phyloP scores from a whole-genome alignment of 2,797 vertebrate genomes.

The Molossus molossus region DNA sequence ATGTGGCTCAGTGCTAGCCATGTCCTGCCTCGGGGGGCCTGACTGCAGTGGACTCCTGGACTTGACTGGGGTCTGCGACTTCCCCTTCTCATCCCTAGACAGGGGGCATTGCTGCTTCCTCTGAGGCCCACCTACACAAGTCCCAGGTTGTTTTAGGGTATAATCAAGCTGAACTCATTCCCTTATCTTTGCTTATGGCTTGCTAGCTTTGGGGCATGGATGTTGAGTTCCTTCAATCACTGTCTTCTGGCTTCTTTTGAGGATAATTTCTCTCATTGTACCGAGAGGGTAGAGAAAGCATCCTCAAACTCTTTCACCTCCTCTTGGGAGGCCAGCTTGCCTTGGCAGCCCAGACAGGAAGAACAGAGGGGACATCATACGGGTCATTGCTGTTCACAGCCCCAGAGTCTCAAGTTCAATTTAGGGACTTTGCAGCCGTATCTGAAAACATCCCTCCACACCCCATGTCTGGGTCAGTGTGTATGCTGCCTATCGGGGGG shows the following conservation, averaged over 20 bases:
- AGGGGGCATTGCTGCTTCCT: background rate
- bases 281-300: background rate
- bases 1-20: background rate
- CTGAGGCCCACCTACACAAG: background rate
- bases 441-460: background rate
- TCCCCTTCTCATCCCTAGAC: background rate
- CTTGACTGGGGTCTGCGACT: background rate
- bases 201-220: background rate
- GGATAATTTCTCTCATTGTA: conserved; percentile 8
- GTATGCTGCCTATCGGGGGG: background rate
- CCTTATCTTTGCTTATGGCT: background rate
- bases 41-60: background rate
- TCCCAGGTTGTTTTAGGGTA: background rate
- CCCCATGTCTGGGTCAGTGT: background rate
- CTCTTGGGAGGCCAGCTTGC: background rate
- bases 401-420: background rate
- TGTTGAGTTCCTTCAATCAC: background rate
- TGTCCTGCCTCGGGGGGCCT: background rate
- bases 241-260: conserved; percentile 33
- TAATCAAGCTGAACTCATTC: conserved; percentile 35
- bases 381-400: background rate
- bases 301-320: background rate
- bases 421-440: background rate
- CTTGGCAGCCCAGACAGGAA: background rate
- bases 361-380: background rate